These are phyloP conservation scores for Speoplatyrhinus poulsoni DNA, from an alignment of 2,113 vertebrate genomes.

Conservation along the genomic window DNA sequence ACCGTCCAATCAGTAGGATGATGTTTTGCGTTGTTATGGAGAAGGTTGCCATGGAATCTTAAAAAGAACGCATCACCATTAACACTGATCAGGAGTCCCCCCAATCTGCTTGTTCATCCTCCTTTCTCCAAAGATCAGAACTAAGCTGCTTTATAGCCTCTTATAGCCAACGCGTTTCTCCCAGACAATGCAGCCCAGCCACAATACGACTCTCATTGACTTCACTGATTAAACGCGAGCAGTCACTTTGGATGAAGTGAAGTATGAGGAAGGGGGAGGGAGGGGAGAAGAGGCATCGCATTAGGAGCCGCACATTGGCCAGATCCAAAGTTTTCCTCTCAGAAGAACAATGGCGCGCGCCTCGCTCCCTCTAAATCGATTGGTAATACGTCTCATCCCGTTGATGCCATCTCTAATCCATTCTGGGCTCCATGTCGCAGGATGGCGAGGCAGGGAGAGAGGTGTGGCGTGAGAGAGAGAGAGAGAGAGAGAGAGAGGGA, in stretches of 20 bases:
- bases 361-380: conserved; percentile 72
- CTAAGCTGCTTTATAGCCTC: conserved; percentile 70
- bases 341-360: conserved; percentile 69
- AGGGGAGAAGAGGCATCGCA: not conserved
- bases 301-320: conserved; percentile 31
- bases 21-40: conserved; percentile 49
- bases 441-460: conserved; percentile 44
- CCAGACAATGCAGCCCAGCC: conserved; percentile 51
- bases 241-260: conserved; percentile 47
- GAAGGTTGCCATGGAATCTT: conserved; percentile 52
- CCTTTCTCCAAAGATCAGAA: conserved; percentile 60
- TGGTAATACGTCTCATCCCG: conserved; percentile 79
- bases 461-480: conserved; percentile 2
- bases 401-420: conserved; percentile 81
- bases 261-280: conserved; percentile 28
- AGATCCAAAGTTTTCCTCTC: conserved; percentile 71
- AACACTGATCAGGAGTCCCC: conserved; percentile 71
- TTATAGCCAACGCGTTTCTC: conserved; percentile 61
- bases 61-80: conserved; percentile 56
- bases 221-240: conserved; percentile 65
- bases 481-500: not conserved
- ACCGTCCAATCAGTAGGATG: conserved; percentile 54
- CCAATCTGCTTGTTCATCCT: conserved; percentile 73
- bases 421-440: conserved; percentile 68
- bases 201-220: conserved; percentile 61